These are phyloP conservation scores for Nematolebias whitei DNA, from an alignment of 2,113 vertebrate species.

Conservation along the genomic window DNA sequence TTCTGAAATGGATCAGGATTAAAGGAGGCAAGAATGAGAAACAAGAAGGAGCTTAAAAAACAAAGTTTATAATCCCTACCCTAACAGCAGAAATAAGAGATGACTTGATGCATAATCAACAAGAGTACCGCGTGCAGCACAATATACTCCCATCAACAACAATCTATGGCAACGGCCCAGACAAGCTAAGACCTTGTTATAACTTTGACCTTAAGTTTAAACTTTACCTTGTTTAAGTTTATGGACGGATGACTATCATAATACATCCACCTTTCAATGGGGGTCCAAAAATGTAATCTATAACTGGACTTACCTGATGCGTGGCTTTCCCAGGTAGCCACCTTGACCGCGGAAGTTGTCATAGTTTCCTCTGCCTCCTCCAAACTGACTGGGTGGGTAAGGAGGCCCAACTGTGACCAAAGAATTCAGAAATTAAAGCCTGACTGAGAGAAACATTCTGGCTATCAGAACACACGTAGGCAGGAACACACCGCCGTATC, in stretches of 20 bases:
- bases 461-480: background rate
- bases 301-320: conserved; percentile 82
- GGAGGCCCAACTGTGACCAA: conserved; percentile 79
- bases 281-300: conserved; percentile 38
- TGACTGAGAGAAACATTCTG: background rate
- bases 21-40: background rate
- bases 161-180: too few relatives aligned
- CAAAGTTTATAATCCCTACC: background rate
- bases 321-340: conserved; percentile 87
- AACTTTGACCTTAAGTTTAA: too few relatives aligned
- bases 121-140: too few relatives aligned
- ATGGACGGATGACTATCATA: too few relatives aligned
- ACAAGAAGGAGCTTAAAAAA: background rate
- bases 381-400: conserved; percentile 89
- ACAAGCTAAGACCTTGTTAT: too few relatives aligned
- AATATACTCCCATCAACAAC: too few relatives aligned
- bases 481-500: conserved; percentile 82
- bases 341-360: conserved; percentile 91
- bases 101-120: too few relatives aligned
- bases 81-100: background rate
- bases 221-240: too few relatives aligned
- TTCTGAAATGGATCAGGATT: conserved; percentile 71
- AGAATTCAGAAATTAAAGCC: background rate
- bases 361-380: conserved; percentile 87
- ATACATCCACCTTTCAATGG: too few relatives aligned